phyloP scores from a whole-genome alignment of 2,888 invertebrate genomes.

The Sphecodes monilicornis region DNA sequence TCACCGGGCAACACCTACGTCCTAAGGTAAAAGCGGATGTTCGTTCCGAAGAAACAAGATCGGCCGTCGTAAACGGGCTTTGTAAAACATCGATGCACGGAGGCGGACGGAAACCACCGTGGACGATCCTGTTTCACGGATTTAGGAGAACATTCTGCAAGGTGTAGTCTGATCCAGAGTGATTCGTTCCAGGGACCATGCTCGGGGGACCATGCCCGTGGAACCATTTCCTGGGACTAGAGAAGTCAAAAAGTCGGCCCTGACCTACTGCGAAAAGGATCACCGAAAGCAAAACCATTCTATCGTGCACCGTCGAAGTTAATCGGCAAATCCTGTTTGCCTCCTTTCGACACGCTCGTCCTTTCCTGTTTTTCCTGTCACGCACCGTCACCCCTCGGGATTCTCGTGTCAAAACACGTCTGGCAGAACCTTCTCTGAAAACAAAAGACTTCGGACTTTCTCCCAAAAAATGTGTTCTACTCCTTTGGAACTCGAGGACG shows the following conservation, averaged over 20 bases:
- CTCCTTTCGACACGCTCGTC: slow-evolving; percentile 61
- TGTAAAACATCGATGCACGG: slow-evolving; percentile 44
- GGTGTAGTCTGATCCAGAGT: slow-evolving; percentile 36
- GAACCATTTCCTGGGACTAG: slow-evolving; percentile 34
- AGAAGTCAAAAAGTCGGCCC: slow-evolving; percentile 65
- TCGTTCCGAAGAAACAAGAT: slow-evolving; percentile 33
- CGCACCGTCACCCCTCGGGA: slow-evolving; percentile 66
- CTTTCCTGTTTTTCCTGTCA: slow-evolving; percentile 63
- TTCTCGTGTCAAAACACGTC: slow-evolving; percentile 72
- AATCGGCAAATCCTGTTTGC: slow-evolving; percentile 78
- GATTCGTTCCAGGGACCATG: slow-evolving; percentile 51
- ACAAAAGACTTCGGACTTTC: neutral
- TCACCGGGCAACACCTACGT: neutral
- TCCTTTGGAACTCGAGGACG: too few relatives aligned
- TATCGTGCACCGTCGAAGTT: slow-evolving; percentile 53
- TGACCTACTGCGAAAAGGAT: slow-evolving; percentile 69
- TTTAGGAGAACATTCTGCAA: slow-evolving; percentile 34
- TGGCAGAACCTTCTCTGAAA: neutral
- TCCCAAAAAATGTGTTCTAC: neutral
- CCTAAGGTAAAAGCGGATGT: slow-evolving; percentile 19
- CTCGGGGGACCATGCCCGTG: too few relatives aligned
- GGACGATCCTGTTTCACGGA: slow-evolving; percentile 52
- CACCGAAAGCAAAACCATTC: slow-evolving; percentile 9
- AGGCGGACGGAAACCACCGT: slow-evolving; percentile 36
- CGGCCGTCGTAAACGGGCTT: slow-evolving; percentile 41